These are phyloP conservation scores for Suricata suricatta DNA, from an alignment of 2,113 vertebrate species.

Conservation along the genomic window DNA sequence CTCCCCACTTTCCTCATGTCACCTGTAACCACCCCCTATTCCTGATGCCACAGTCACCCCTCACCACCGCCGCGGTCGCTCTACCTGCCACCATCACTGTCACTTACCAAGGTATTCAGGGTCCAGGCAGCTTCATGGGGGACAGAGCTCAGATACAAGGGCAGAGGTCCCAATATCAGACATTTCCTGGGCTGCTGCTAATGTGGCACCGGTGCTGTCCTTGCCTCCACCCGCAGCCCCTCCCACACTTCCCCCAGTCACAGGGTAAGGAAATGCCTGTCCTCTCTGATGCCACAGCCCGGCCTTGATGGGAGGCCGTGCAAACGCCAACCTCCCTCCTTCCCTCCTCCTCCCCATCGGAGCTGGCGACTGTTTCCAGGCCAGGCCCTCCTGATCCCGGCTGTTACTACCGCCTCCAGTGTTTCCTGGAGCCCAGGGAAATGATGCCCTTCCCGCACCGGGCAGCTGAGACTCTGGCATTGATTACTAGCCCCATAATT, in stretches of 20 bases:
- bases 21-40: neutral
- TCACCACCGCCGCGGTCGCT: no score
- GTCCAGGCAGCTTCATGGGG: neutral
- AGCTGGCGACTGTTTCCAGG: neutral
- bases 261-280: neutral
- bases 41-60: neutral
- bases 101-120: neutral
- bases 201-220: neutral
- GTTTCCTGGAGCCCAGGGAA: neutral
- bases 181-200: neutral
- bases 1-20: neutral
- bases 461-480: constrained; percentile 72
- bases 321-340: neutral
- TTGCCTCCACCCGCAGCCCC: no score
- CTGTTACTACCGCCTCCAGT: neutral
- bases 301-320: neutral
- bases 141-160: neutral
- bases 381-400: neutral
- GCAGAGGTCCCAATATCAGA: neutral
- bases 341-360: neutral
- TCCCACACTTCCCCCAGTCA: neutral
- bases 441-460: neutral
- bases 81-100: neutral
- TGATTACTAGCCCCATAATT: constrained; percentile 82
- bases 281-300: neutral